Base-by-base conservation (phyloP, 2,113 vertebrate genomes). In the Paramormyrops kingsleyae region DNA sequence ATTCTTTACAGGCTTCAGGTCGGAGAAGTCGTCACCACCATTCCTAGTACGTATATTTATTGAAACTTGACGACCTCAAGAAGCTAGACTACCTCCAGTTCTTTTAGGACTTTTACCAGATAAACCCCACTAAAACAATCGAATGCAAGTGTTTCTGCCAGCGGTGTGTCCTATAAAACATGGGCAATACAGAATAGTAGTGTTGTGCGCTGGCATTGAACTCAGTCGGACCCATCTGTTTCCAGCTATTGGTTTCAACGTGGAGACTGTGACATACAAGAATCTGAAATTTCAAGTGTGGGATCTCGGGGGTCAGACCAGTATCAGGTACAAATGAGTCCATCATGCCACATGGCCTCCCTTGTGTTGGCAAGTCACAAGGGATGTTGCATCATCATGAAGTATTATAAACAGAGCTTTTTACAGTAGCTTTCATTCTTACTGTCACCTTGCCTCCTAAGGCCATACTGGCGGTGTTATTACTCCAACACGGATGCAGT, bases 241-340 rank as follows among this genome's bases (percentile, higher is more conserved):
- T 95, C 31, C 95, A 99, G 99, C 99, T 59, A 99, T 99, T 91
- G 99, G 99, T 56, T 99, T 99, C 94, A 99, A 99, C 17, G 99
- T 99, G 86, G 98, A 99, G 93, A 99, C 99, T 0, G 98, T 99
- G 91, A 98, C 98, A 0, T 99, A 97, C 94, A 99, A 97, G 95
- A 99, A 99, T 92, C 96, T 99, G 90, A 99, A 98, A 93, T 99
- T 99, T 93, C 99, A 99, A 96, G 99, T 99, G 27, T 99, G 99
- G 99, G 99, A 99, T 93, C 95, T 99, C 85, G 99, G 99, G 94
- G 99, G 99, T 94, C 99, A 99, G 94, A 99, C 98, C 1, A 99
- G 99, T 93, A 99, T 99, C 95, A 98, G 99, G 99, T 98, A 95
- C 92, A 15, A 19, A 2, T 13, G 21, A 12, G 21, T n/a, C 4